Conservation (phyloP, 2,888 invertebrate genomes). For the Dicroscelio sp. region DNA sequence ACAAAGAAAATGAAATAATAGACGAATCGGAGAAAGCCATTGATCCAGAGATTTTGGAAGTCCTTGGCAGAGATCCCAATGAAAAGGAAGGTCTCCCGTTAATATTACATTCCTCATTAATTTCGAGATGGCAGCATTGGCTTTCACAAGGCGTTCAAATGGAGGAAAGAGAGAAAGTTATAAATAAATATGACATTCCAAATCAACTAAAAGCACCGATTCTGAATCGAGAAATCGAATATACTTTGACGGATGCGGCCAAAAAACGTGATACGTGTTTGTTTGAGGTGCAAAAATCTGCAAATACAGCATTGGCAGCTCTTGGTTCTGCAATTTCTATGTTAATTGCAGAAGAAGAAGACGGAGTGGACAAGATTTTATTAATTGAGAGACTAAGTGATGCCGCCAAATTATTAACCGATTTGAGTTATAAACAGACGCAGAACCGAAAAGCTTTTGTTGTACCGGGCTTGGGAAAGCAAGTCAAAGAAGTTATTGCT, state of each 20-base stretch:
- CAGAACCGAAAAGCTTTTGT: background rate
- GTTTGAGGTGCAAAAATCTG: constrained; percentile 54
- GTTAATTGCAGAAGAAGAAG: constrained; percentile 53
- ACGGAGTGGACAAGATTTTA: constrained; percentile 38
- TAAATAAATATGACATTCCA: constrained; percentile 56
- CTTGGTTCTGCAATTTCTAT: constrained; percentile 54
- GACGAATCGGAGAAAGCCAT: too few relatives aligned
- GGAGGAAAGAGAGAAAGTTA: constrained; percentile 38
- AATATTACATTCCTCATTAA: constrained; percentile 40
- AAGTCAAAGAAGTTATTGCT: background rate
- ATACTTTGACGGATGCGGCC: constrained; percentile 56
- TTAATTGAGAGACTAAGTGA: constrained; percentile 47
- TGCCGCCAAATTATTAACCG: constrained; percentile 14
- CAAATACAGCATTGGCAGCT: constrained; percentile 53
- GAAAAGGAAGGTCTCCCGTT: background rate
- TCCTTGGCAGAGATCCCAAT: background rate
- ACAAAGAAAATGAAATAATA: too few relatives aligned
- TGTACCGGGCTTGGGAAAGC: background rate
- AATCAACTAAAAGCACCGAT: constrained; percentile 51
- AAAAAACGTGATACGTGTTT: constrained; percentile 67
- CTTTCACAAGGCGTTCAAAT: constrained; percentile 36
- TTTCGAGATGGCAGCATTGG: constrained; percentile 39
- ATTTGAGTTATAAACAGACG: background rate
- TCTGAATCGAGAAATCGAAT: constrained; percentile 72
- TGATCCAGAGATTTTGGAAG: background rate